Conservation (phyloP, 1,140 invertebrate genomes). For the Heliconius hewitsoni region DNA sequence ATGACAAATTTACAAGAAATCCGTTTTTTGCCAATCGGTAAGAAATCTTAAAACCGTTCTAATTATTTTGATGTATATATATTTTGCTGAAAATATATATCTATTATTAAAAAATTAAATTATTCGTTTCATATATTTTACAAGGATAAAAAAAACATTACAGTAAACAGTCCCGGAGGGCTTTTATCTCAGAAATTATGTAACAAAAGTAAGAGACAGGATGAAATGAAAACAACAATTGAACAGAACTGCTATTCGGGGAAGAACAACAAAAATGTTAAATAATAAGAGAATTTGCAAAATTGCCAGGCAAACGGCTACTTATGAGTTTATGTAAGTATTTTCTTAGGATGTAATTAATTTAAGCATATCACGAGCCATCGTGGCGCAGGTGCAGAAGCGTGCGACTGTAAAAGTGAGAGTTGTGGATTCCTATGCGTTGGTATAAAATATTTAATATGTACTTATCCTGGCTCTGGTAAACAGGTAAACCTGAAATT, state of each 20-base stretch:
- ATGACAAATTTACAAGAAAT: too few species aligned
- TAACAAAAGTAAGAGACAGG: conserved; percentile 22
- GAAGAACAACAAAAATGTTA: conserved; percentile 30
- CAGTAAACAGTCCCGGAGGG: conserved; percentile 23
- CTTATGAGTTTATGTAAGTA: not conserved
- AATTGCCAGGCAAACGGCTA: not conserved
- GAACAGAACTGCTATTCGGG: conserved; percentile 38
- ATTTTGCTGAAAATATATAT: too few species aligned
- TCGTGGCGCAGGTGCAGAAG: too few species aligned
- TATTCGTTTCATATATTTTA: not conserved
- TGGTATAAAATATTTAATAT: not conserved
- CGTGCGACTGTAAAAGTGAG: too few species aligned
- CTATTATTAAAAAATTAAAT: not conserved
- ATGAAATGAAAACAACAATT: conserved; percentile 42
- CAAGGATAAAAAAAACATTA: conserved; percentile 24
- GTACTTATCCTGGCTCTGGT: too few species aligned
- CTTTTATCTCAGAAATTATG: conserved; percentile 42
- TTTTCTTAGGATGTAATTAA: not conserved
- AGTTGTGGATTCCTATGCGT: too few species aligned
- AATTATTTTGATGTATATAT: too few species aligned
- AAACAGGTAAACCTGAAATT: too few species aligned
- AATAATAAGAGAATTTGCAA: not conserved
- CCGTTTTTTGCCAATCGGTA: too few species aligned
- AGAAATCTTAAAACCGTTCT: too few species aligned
- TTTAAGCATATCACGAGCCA: too few species aligned